A percentile compares a stretch with the other conserved stretches of the same genome.
Conservation (phyloP, 2,113 vertebrate genomes). For the Phalacrocorax pelagicus region DNA sequence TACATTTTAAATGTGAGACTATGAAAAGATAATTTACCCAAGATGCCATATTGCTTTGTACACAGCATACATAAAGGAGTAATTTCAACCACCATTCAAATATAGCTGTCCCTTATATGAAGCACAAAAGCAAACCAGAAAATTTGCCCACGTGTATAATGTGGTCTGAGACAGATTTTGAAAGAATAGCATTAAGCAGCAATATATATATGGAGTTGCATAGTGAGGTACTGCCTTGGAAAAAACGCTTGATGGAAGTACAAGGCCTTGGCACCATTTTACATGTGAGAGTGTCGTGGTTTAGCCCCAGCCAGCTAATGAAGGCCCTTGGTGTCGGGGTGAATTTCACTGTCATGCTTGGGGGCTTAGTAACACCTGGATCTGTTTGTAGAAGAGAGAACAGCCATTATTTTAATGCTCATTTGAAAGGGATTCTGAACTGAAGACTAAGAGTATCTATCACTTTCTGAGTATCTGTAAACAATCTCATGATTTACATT, state of each 20-base stretch:
- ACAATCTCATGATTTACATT: not conserved
- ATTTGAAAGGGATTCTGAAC: not conserved
- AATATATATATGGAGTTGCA: not conserved
- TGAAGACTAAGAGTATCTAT: not conserved
- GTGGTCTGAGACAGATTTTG: not conserved
- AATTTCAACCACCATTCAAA: accelerated
- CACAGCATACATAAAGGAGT: not conserved
- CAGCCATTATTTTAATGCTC: not conserved
- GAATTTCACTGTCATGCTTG: not conserved
- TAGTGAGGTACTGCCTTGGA: not conserved
- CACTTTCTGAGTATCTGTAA: not conserved
- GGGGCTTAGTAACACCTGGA: not conserved
- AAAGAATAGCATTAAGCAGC: not conserved
- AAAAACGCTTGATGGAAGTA: not conserved
- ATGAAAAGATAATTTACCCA: not conserved
- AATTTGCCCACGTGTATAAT: accelerated
- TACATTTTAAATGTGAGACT: not conserved
- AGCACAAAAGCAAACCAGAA: not conserved
- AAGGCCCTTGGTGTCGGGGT: not conserved
- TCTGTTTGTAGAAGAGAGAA: not conserved
- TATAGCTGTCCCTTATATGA: not conserved
- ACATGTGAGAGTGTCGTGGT: not conserved
- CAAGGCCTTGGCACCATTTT: not conserved
- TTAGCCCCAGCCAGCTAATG: too few species aligned
- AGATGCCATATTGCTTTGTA: not conserved